Conservation (phyloP, 2,113 vertebrate species). For the Scortum barcoo region DNA sequence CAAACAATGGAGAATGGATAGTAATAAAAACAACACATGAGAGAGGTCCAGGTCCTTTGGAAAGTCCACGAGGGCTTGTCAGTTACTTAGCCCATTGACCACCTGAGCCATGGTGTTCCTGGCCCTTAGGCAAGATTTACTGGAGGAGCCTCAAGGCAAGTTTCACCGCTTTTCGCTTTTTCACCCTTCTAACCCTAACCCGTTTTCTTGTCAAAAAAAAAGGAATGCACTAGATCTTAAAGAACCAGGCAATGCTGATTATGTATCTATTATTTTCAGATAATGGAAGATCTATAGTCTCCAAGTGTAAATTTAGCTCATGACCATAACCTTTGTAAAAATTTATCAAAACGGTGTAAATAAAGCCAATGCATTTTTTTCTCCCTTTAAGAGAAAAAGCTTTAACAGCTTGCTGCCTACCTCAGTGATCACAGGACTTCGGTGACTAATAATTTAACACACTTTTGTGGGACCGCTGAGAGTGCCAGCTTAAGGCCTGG, state of each 20-base stretch:
- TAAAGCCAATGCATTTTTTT: slow-evolving; percentile 8
- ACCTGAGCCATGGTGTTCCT: slow-evolving; percentile 33
- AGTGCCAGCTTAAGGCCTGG: neutral
- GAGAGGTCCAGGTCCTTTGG: slow-evolving; percentile 8
- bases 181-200: no score
- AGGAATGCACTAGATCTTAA: neutral
- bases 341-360: neutral
- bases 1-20: slow-evolving; percentile 49
- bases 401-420: neutral
- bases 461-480: neutral
- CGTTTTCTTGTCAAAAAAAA: neutral
- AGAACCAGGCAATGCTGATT: neutral
- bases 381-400: neutral
- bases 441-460: slow-evolving; percentile 28
- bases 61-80: neutral
- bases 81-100: slow-evolving; percentile 51
- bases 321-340: neutral
- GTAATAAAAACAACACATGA: slow-evolving; percentile 36
- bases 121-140: slow-evolving; percentile 34
- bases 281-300: neutral
- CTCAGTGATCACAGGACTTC: slow-evolving; percentile 4
- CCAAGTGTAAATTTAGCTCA: slow-evolving; percentile 3
- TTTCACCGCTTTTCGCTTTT: neutral
- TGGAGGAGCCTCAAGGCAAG: slow-evolving; percentile 20
- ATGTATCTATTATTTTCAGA: neutral